Evolutionary conservation across 2,797 vertebrate species (phyloP), one percentile per base, ranked within the genome.

Genomic region (Uromys caudimaculatus): DNA sequence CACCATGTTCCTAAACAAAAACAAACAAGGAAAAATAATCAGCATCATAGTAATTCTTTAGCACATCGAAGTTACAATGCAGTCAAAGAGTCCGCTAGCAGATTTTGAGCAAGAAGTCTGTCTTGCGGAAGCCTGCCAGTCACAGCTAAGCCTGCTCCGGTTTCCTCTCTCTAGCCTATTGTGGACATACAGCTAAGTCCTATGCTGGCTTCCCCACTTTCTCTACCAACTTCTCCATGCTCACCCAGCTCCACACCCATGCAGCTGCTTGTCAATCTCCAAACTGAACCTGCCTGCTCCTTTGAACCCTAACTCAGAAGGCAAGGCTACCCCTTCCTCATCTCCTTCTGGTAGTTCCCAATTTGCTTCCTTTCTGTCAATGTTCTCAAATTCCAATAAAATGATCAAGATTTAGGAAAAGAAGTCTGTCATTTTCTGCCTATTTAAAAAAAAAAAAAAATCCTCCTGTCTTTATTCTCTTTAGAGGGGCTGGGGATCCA

Each of bases 1-100:
- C 93, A 99, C 97, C 99, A 99, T 99, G 98, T 99, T 99, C 98
- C 99, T 99, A 97, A 89, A 96, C 96, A 85, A 81, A 97, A 97
- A 97, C 96, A 93, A 47, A 78, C 23, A 92, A 75, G 62, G 90
- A 89, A 38, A 97, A 6, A 71, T n/a, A 92, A 73, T 96, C 44
- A 91, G 17, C 9, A 54, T 21, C 84, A 96, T 56, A 96, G 85
- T 81, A 96, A 92, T 54, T 67, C 56, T 89, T 16, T 90, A 60
- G 54, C 69, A 97, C 54, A 64, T 35, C 60, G 87, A 0, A 50
- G 8, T 96, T 96, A 85, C 56, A 60, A 27, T 24, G 58, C 64
- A 16, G 82, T 96, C 64, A 81, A 82, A 90, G 23, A 83, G 16
- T 94, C 4, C 76, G 7, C 16, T 92, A 89, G 92, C 50, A 69